Evolutionary conservation across 2,113 vertebrate species (phyloP), one percentile per base, ranked within the genome.

Genomic region (Plecturocebus donacophilus): DNA sequence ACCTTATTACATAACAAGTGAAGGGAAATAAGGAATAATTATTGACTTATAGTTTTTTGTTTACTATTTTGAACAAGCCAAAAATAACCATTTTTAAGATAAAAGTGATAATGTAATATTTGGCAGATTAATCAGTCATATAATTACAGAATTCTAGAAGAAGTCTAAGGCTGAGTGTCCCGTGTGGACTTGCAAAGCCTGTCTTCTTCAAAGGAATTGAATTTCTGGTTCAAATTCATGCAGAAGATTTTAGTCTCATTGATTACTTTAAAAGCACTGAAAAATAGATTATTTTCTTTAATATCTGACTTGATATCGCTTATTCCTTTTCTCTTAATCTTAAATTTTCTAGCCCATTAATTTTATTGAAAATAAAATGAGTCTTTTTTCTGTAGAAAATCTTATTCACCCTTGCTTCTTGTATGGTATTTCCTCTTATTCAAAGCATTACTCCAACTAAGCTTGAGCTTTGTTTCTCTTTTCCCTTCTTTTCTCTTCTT

Each of bases 311-410:
- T 87, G 38, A 68, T 86, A 58, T 8, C 0, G 1, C 17, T 79
- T 23, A 70, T 75, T 75, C 9, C 20, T 95, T 82, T 92, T n/a
- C 25, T 90, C 23, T 16, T 86, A 23, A 70, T 92, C 27, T 64
- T 79, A 40, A 84, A 87, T 79, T 61, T 80, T 94, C 49, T 35
- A 91, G 54, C 14, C n/a, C 19, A 68, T 23, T 83, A 8, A 80
- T 88, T 76, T 85, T 64, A 90, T 87, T 92, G 90, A 85, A 90
- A 94, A 70, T 84, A 42, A 79, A 92, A 71, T 73, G 0, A 86
- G 56, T 92, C 19, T 21, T 42, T 19, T 85, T 94, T 16, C 49
- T 79, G 0, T 54, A 54, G 42, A 66, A 95, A 23, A 91, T 79
- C 80, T 42, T 93, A 66, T 56, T 75, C 73, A 85, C 25, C 30